phyloP scores from a whole-genome alignment of 2,888 invertebrate species.

The Scaptodrosophila latifasciaeformis region DNA sequence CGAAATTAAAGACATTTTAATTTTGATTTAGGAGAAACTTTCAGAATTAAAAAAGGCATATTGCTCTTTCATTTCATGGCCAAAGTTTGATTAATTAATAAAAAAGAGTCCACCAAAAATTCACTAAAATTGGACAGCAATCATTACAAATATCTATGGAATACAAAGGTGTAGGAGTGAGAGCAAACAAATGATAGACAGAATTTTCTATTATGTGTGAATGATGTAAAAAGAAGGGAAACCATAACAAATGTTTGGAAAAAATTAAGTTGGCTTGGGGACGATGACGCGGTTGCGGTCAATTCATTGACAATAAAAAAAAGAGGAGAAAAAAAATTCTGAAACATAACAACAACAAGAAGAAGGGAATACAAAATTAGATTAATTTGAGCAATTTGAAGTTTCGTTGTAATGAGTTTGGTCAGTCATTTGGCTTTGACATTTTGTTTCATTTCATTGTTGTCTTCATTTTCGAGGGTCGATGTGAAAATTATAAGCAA shows the following conservation, averaged over 20 bases:
- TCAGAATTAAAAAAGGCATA: too few species aligned
- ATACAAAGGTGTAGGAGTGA: too few species aligned
- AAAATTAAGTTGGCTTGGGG: slow-evolving; percentile 38
- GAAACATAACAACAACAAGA: slow-evolving; percentile 10
- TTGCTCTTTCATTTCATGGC: too few species aligned
- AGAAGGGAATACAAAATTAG: slow-evolving; percentile 47
- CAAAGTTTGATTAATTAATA: too few species aligned
- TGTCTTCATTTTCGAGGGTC: slow-evolving; percentile 54
- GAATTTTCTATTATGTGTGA: slow-evolving; percentile 58
- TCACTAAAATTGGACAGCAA: too few species aligned
- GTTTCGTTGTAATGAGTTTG: slow-evolving; percentile 69
- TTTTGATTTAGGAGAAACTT: slow-evolving; percentile 9
- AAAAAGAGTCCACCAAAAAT: too few species aligned
- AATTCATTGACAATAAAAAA: slow-evolving; percentile 61
- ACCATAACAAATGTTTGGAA: slow-evolving; percentile 24
- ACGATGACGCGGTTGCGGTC: slow-evolving; percentile 44
- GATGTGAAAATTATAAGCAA: slow-evolving; percentile 14
- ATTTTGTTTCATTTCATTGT: slow-evolving; percentile 42
- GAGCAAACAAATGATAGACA: slow-evolving; percentile 49
- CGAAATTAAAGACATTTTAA: too few species aligned
- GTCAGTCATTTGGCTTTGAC: slow-evolving; percentile 65
- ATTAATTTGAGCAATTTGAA: slow-evolving; percentile 71
- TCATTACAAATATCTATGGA: too few species aligned
- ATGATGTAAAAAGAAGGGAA: slow-evolving; percentile 49
- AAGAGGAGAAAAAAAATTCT: slow-evolving; percentile 1